phyloP scores from a whole-genome alignment of 2,113 vertebrate genomes.

The Gulo gulo region DNA sequence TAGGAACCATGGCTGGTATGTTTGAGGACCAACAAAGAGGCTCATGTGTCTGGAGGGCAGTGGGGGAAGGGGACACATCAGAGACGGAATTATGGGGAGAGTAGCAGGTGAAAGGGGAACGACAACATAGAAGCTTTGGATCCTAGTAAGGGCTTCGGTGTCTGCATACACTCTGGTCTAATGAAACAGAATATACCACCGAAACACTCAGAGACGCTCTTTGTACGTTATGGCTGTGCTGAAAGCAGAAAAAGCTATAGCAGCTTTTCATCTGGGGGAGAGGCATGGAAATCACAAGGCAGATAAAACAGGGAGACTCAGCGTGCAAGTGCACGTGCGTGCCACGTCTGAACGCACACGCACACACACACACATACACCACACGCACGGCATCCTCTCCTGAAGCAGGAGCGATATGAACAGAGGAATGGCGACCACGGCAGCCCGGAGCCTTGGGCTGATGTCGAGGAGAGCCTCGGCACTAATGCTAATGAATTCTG shows the following conservation, averaged over 20 bases:
- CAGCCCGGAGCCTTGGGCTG: conserved; percentile 87
- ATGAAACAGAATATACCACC: neutral
- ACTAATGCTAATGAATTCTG: conserved; percentile 97
- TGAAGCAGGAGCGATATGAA: neutral
- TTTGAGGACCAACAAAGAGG: neutral
- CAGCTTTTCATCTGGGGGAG: neutral
- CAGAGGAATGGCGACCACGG: neutral
- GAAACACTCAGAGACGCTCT: neutral
- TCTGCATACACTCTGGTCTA: neutral
- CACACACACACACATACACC: accelerated
- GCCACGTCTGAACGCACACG: accelerated
- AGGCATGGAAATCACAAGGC: neutral
- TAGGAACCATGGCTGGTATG: too few relatives aligned
- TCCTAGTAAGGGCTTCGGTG: neutral
- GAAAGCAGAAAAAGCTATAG: neutral
- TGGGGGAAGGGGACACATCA: neutral
- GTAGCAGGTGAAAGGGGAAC: neutral
- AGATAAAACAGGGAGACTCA: neutral
- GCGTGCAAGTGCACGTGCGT: accelerated
- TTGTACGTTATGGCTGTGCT: accelerated
- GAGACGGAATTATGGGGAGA: neutral
- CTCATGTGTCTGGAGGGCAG: neutral
- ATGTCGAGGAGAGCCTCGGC: conserved; percentile 85
- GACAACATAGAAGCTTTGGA: accelerated
- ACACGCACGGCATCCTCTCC: neutral